Conservation (phyloP, 2,113 vertebrate genomes). For the Myotis brandtii region DNA sequence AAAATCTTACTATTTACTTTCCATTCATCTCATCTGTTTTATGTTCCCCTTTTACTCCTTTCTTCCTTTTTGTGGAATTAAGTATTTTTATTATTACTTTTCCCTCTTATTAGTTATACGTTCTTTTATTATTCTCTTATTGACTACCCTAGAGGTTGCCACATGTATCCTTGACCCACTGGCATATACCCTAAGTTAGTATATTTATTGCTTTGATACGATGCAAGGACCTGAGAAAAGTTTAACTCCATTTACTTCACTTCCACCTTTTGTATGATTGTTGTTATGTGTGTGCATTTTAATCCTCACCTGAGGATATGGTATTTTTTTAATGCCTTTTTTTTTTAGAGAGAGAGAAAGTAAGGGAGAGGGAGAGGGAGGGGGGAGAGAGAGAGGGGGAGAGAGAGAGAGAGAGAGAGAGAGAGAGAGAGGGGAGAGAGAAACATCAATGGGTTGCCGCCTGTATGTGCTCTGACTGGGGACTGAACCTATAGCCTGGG, state of each 20-base stretch:
- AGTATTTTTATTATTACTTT: neutral
- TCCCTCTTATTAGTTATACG: neutral
- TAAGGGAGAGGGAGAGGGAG: too few relatives aligned
- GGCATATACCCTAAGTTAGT: neutral
- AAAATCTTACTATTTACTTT: constrained; percentile 14
- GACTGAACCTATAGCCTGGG: too few relatives aligned
- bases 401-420: too few relatives aligned
- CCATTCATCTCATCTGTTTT: neutral
- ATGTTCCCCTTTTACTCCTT: neutral
- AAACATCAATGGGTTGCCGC: too few relatives aligned
- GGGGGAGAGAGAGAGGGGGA: too few relatives aligned
- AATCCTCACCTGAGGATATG: too few relatives aligned
- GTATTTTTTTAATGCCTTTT: neutral
- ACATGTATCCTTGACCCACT: neutral
- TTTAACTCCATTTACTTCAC: neutral
- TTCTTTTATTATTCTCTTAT: neutral
- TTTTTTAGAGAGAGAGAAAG: neutral
- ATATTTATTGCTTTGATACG: neutral
- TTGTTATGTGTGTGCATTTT: neutral
- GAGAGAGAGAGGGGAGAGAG: too few relatives aligned
- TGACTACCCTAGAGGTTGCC: neutral
- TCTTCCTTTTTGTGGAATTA: neutral
- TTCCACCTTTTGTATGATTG: neutral
- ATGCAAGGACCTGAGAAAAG: neutral
- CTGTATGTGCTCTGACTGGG: too few relatives aligned